Conservation (phyloP, 2,113 vertebrate species). For the Chauna torquata region DNA sequence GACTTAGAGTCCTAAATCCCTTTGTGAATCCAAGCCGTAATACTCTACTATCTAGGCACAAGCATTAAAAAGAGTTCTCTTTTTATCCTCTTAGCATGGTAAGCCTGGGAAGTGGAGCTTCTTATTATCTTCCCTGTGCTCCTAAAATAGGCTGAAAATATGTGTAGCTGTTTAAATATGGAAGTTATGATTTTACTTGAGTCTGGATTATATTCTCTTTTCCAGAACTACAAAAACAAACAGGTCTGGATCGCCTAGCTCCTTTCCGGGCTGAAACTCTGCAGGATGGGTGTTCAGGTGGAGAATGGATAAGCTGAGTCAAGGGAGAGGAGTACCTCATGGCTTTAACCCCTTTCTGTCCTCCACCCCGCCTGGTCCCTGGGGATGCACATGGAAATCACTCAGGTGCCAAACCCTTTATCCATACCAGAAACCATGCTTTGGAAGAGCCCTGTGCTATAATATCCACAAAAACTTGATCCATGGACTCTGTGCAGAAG, state of each 20-base stretch:
- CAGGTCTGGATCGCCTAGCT: neutral
- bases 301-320: neutral
- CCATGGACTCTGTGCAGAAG: neutral
- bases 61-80: conserved; percentile 55
- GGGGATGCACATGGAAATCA: neutral
- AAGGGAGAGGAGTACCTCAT: neutral
- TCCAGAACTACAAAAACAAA: neutral
- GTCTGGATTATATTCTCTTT: conserved; percentile 13
- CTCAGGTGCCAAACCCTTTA: neutral
- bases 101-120: conserved; percentile 59
- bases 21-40: conserved; percentile 60
- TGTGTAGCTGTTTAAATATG: conserved; percentile 38
- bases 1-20: conserved; percentile 60
- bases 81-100: conserved; percentile 63
- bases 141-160: conserved; percentile 51
- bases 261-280: neutral
- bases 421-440: neutral
- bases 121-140: conserved; percentile 36
- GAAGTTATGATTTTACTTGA: neutral
- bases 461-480: neutral
- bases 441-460: neutral
- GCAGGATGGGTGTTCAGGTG: neutral
- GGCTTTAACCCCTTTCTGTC: neutral
- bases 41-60: conserved; percentile 51
- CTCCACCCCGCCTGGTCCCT: neutral